phyloP scores from a whole-genome alignment of 2,113 vertebrate species.

The Sula dactylatra region DNA sequence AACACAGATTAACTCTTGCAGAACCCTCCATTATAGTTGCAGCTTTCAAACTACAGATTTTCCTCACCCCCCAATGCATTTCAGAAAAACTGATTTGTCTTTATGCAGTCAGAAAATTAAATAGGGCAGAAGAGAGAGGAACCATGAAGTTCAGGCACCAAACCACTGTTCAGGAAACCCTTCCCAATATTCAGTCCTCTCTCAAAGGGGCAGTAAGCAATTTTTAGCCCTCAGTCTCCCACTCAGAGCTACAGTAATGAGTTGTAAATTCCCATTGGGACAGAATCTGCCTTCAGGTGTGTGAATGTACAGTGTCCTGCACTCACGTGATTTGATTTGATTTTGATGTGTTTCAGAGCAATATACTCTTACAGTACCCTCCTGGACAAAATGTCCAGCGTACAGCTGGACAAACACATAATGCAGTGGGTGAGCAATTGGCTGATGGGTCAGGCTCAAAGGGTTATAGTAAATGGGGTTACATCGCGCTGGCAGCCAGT shows the following conservation, averaged over 20 bases:
- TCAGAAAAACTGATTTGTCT: not conserved
- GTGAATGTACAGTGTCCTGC: not conserved
- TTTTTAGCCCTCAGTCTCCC: not conserved
- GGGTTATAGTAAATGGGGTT: too few relatives aligned
- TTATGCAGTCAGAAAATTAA: not conserved
- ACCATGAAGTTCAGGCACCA: not conserved
- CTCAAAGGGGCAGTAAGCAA: not conserved
- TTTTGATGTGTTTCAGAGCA: not conserved
- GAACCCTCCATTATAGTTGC: not conserved
- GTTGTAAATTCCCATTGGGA: not conserved
- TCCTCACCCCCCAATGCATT: not conserved
- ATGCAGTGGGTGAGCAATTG: too few relatives aligned
- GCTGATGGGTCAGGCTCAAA: too few relatives aligned
- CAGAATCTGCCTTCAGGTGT: not conserved
- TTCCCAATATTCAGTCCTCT: not conserved
- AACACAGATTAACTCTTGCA: not conserved
- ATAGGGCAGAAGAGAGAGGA: not conserved
- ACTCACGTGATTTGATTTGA: rapidly evolving
- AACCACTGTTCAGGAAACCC: not conserved
- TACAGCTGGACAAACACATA: too few relatives aligned
- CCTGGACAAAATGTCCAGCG: too few relatives aligned
- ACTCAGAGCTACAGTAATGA: not conserved
- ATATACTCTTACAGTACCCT: too few relatives aligned
- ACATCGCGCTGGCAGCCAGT: too few relatives aligned
- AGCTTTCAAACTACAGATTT: not conserved